Evolutionary conservation across 2,797 vertebrate species (phyloP).

Genomic region (Xenops minutus): DNA sequence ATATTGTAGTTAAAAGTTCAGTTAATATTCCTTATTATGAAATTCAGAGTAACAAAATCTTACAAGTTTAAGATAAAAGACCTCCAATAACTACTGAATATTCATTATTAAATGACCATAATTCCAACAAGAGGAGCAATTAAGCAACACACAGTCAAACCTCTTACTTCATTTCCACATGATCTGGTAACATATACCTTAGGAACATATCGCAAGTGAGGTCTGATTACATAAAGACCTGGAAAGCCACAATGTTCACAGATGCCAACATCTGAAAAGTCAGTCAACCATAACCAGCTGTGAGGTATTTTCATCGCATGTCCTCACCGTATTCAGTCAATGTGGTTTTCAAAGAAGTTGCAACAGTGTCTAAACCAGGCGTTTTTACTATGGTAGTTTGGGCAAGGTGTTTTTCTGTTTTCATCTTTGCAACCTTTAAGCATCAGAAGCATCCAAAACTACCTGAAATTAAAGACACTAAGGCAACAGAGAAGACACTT

Average conservation of each 20-base stretch:
- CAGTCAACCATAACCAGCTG: accelerated
- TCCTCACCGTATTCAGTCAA: neutral
- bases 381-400: neutral
- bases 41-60: neutral
- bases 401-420: neutral
- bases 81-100: neutral
- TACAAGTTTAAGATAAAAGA: neutral
- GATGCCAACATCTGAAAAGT: neutral
- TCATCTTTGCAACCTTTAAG: neutral
- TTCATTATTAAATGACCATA: neutral
- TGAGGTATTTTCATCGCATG: neutral
- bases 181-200: neutral
- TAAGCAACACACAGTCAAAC: neutral
- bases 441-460: neutral
- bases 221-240: neutral
- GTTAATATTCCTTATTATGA: neutral
- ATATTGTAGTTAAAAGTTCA: neutral
- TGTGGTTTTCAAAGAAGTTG: neutral
- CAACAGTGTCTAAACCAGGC: neutral
- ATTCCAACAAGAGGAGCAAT: neutral
- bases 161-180: neutral
- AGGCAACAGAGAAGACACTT: neutral
- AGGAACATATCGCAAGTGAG: neutral
- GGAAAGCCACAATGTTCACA: neutral
- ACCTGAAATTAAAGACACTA: neutral